Percentiles rank a stretch among this genome's conserved stretches.
Evolutionary conservation across 2,888 invertebrate species (phyloP).

Genomic region (Hirtodrosophila cameraria): DNA sequence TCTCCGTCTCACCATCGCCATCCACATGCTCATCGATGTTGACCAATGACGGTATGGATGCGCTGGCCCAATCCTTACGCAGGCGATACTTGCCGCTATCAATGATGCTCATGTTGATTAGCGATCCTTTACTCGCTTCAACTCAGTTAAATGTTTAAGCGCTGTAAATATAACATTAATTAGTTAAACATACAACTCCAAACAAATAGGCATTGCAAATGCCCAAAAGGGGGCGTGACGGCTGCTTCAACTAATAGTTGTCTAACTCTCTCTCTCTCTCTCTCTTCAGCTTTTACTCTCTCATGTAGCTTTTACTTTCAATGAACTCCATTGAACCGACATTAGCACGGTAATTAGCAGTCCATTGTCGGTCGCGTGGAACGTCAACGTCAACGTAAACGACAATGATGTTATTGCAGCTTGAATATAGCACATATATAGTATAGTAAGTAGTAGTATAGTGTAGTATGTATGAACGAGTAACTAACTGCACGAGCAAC

Average conservation of each 20-base stretch:
- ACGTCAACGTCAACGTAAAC: slow-evolving; percentile 44
- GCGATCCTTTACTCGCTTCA: slow-evolving; percentile 24
- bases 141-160: slow-evolving; percentile 46
- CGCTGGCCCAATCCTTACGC: slow-evolving; percentile 84
- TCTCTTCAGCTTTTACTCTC: neutral
- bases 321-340: slow-evolving; percentile 77
- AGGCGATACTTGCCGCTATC: slow-evolving; percentile 83
- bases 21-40: slow-evolving; percentile 82
- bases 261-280: slow-evolving; percentile 16
- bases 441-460: too few species aligned
- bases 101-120: slow-evolving; percentile 81
- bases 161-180: slow-evolving; percentile 58
- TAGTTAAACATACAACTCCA: slow-evolving; percentile 31
- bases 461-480: neutral
- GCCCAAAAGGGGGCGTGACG: slow-evolving; percentile 15
- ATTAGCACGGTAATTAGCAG: slow-evolving; percentile 76
- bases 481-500: slow-evolving; percentile 43
- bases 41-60: slow-evolving; percentile 83
- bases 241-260: slow-evolving; percentile 17
- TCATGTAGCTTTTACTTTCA: slow-evolving; percentile 72
- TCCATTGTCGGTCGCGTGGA: slow-evolving; percentile 65
- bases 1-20: slow-evolving; percentile 67
- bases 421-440: slow-evolving; percentile 22
- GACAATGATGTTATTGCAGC: slow-evolving; percentile 48
- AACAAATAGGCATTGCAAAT: slow-evolving; percentile 8